A percentile compares a stretch with the other conserved stretches of the same genome.
phyloP scores from a whole-genome alignment of 2,797 vertebrate genomes.

The Picus viridis region DNA sequence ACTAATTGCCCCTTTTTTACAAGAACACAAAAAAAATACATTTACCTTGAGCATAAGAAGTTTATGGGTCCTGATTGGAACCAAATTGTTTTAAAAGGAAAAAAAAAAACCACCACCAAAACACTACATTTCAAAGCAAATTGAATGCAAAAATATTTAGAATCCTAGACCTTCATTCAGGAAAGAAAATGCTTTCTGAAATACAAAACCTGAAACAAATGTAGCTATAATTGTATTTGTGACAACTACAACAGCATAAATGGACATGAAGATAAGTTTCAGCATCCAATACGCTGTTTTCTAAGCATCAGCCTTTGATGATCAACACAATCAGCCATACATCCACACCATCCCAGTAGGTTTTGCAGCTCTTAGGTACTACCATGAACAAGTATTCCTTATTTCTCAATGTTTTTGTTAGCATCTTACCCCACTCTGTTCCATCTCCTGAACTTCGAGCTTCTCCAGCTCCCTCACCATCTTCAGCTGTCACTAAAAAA shows the following conservation, averaged over 20 bases:
- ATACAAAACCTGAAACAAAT: neutral
- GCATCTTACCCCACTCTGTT: slow-evolving; percentile 95
- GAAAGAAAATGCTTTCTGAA: neutral
- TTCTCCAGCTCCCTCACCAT: slow-evolving; percentile 96
- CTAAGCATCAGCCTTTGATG: neutral
- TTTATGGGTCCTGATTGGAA: neutral
- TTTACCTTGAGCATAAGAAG: neutral
- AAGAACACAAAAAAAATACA: neutral
- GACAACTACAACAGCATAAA: neutral
- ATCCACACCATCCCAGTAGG: neutral
- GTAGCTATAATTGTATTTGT: neutral
- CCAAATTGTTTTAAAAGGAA: neutral
- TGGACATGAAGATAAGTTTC: neutral
- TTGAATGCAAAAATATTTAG: neutral
- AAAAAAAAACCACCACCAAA: neutral
- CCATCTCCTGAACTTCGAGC: slow-evolving; percentile 97
- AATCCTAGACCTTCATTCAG: neutral
- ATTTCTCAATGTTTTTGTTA: neutral
- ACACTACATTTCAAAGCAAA: neutral
- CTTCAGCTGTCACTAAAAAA: slow-evolving; percentile 98
- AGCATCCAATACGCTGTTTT: neutral
- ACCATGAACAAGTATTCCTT: neutral
- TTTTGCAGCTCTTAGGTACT: neutral
- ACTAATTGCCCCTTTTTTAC: neutral
- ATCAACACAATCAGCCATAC: slow-evolving; percentile 30